A percentile compares a stretch with the other conserved stretches of the same genome.
Evolutionary conservation across 2,113 vertebrate species (phyloP).

Genomic region (Phaethornis superciliosus): DNA sequence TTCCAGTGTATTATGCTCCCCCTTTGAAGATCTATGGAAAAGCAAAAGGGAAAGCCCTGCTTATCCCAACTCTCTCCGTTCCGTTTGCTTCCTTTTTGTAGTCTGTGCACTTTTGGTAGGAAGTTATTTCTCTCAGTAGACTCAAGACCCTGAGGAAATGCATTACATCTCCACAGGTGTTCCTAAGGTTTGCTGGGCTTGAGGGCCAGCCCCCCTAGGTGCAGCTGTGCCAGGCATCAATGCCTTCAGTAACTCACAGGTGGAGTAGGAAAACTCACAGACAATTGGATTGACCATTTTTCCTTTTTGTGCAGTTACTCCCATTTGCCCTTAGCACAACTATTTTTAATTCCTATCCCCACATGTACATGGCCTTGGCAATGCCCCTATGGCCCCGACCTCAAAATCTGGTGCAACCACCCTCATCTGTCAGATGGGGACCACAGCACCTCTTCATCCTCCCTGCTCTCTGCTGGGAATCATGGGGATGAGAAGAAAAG

Average conservation of each 20-base stretch:
- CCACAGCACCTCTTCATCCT: neutral
- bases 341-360: neutral
- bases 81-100: neutral
- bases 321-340: neutral
- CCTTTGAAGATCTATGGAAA: neutral
- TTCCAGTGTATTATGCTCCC: neutral
- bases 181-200: neutral
- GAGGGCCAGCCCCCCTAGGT: fast-evolving
- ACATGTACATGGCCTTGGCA: fast-evolving
- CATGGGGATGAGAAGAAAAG: fast-evolving
- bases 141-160: neutral
- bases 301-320: neutral
- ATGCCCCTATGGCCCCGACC: neutral
- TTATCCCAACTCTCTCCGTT: neutral
- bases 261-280: neutral
- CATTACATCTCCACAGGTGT: neutral
- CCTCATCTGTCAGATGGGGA: neutral
- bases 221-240: neutral
- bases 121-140: neutral
- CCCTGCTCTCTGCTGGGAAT: neutral
- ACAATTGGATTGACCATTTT: neutral
- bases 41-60: neutral
- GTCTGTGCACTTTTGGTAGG: neutral
- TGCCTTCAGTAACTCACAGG: neutral
- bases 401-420: neutral